phyloP scores from a whole-genome alignment of 1,140 invertebrate genomes.

The Leptestheria dahalacensis region DNA sequence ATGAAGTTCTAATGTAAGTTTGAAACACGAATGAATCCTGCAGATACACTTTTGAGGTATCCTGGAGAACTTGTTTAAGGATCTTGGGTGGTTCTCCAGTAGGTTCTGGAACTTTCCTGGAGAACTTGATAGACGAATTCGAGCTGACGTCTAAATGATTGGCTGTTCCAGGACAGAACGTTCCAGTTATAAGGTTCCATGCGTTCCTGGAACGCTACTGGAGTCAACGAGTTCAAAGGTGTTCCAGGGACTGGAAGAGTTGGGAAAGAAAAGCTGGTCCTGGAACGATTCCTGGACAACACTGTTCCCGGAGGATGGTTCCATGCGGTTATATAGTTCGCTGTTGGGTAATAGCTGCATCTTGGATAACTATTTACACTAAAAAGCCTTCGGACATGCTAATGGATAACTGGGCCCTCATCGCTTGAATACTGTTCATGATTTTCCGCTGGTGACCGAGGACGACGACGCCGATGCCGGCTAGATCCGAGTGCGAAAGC shows the following conservation, averaged over 20 bases:
- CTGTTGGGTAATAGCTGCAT: not conserved
- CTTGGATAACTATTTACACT: slow-evolving; percentile 39
- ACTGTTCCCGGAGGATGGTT: not conserved
- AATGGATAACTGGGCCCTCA: slow-evolving; percentile 72
- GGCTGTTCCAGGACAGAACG: too few relatives aligned
- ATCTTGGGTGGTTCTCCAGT: not conserved
- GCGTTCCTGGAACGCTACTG: too few relatives aligned
- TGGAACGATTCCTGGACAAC: too few relatives aligned
- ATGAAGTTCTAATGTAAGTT: not conserved
- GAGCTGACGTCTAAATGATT: too few relatives aligned
- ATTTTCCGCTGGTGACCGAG: slow-evolving; percentile 97
- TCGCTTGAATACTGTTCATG: slow-evolving; percentile 85
- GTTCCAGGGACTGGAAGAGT: too few relatives aligned
- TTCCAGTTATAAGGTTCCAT: too few relatives aligned
- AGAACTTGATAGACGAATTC: not conserved
- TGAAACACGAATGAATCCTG: not conserved
- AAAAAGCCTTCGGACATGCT: slow-evolving; percentile 81
- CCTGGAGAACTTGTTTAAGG: not conserved
- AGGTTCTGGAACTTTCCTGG: not conserved
- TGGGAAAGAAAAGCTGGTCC: too few relatives aligned
- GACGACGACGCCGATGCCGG: slow-evolving; percentile 76
- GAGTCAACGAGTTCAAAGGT: too few relatives aligned
- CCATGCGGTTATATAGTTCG: not conserved
- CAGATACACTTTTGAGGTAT: not conserved
- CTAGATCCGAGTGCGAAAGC: slow-evolving; percentile 79